phyloP scores from a whole-genome alignment of 2,113 vertebrate genomes.

The Rhagologus leucostigma region DNA sequence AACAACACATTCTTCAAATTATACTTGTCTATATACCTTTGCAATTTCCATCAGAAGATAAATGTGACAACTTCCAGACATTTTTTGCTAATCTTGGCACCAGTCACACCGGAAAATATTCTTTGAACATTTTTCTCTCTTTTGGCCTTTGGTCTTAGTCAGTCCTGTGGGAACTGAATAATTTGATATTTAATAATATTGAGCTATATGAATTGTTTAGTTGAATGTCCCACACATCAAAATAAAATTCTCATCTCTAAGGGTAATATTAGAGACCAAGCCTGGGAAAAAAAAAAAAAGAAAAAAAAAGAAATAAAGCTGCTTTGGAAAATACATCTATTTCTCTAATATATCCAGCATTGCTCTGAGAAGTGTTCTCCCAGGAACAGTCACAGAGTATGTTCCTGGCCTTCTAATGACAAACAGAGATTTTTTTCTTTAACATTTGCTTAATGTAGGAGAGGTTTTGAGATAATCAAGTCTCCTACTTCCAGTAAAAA shows the following conservation, averaged over 20 bases:
- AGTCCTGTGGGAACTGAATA: conserved; percentile 24
- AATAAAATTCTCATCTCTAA: not conserved
- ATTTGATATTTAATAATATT: conserved; percentile 37
- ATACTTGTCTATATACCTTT: conserved; percentile 47
- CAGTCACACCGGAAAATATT: conserved; percentile 16
- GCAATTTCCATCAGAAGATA: conserved; percentile 45
- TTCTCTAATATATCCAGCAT: not conserved
- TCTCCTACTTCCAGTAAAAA: conserved; percentile 8
- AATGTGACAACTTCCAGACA: conserved; percentile 49
- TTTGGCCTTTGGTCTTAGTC: not conserved
- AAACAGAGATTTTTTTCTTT: conserved; percentile 13
- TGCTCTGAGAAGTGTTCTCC: not conserved
- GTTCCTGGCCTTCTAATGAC: not conserved
- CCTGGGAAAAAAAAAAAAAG: not conserved
- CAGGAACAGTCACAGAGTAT: not conserved
- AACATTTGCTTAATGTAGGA: not conserved
- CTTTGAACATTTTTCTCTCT: conserved; percentile 23
- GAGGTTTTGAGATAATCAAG: not conserved
- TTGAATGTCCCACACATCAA: conserved; percentile 10
- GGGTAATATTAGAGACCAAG: not conserved
- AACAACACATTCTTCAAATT: conserved; percentile 51
- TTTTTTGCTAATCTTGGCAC: conserved; percentile 56
- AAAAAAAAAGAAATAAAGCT: not conserved
- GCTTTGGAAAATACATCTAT: not conserved
- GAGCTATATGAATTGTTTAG: conserved; percentile 21